Evolutionary conservation across 2,113 vertebrate genomes (phyloP).

Genomic region (Amazona guildingii): DNA sequence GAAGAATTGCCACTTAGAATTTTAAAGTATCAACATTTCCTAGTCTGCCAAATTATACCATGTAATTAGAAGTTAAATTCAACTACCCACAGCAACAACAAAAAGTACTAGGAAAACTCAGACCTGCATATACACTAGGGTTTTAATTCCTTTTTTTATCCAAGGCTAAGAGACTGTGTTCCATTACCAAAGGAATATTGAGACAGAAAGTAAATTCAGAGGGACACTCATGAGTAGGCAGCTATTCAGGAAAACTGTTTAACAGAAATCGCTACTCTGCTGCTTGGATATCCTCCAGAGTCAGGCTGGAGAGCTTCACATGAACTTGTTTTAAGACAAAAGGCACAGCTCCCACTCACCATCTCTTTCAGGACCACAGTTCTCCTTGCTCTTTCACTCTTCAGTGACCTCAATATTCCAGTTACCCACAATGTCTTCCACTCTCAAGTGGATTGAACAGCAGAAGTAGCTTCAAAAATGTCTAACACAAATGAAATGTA

Average conservation of each 20-base stretch:
- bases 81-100: neutral
- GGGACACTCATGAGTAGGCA: slow-evolving; percentile 32
- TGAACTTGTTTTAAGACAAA: neutral
- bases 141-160: neutral
- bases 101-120: neutral
- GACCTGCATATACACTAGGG: neutral
- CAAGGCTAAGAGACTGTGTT: neutral
- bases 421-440: neutral
- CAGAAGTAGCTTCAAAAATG: neutral
- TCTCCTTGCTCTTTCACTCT: neutral
- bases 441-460: neutral
- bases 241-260: slow-evolving; percentile 43
- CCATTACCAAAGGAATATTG: slow-evolving; percentile 1
- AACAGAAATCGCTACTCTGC: slow-evolving; percentile 22
- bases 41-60: neutral
- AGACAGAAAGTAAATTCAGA: slow-evolving; percentile 29
- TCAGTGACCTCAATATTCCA: neutral
- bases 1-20: neutral
- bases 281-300: slow-evolving; percentile 15
- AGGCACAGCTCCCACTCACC: neutral
- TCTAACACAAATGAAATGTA: neutral
- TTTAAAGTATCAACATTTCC: neutral
- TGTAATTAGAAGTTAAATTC: slow-evolving; percentile 35
- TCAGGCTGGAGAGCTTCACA: neutral
- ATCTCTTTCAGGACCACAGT: neutral